Evolutionary conservation across 2,797 vertebrate genomes (phyloP).

Genomic region (Ceryle rudis): DNA sequence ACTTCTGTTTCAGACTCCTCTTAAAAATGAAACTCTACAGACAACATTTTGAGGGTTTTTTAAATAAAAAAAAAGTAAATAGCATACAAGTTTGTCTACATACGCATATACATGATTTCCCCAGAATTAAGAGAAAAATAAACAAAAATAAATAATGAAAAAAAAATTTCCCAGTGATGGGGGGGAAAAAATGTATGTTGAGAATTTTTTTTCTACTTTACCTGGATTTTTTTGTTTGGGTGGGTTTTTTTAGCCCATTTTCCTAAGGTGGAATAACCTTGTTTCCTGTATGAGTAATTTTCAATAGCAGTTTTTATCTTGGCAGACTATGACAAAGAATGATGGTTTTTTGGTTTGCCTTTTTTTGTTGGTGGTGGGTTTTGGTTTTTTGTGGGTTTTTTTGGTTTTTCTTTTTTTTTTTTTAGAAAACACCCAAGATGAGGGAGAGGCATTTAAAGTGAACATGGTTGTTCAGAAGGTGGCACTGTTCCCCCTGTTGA

Average conservation of each 20-base stretch:
- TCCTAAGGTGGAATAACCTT: neutral
- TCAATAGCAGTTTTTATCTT: neutral
- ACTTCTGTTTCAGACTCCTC: neutral
- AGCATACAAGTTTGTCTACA: neutral
- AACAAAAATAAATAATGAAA: neutral
- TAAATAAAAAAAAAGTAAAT: neutral
- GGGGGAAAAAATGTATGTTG: neutral
- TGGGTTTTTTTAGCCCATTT: neutral
- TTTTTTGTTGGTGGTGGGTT: too few relatives aligned
- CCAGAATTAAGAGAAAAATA: neutral
- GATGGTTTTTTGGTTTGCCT: too few relatives aligned
- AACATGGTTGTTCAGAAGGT: neutral
- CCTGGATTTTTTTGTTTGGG: neutral
- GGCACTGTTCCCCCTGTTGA: neutral
- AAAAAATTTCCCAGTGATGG: neutral
- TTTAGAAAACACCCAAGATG: too few relatives aligned
- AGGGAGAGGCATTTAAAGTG: neutral
- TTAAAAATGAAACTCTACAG: neutral
- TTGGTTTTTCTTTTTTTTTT: too few relatives aligned
- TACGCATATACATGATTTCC: neutral
- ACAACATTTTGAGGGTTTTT: fast-evolving
- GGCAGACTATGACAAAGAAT: neutral
- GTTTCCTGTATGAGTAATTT: neutral
- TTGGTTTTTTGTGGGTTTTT: too few relatives aligned
- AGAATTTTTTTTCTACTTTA: neutral